Percentiles rank a stretch among this genome's conserved stretches.
phyloP scores from a whole-genome alignment of 2,888 invertebrate genomes.

The Agonopterix arenella region DNA sequence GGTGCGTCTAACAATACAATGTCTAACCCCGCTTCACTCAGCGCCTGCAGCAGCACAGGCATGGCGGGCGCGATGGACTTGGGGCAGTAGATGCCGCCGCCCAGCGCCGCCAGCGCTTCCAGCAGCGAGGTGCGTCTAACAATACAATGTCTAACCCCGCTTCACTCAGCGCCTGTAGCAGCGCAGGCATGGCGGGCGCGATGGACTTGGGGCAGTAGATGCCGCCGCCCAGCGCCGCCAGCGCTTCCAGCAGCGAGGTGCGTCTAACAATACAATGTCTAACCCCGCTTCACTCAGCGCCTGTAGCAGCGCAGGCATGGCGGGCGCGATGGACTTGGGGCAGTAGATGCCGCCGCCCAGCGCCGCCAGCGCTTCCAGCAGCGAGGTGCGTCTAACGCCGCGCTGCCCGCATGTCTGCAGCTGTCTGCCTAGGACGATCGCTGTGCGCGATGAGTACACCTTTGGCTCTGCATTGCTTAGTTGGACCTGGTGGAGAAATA shows the following conservation, averaged over 20 bases:
- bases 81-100: slow-evolving; percentile 35
- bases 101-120: slow-evolving; percentile 53
- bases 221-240: slow-evolving; percentile 46
- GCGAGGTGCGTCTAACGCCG: slow-evolving; percentile 29
- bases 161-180: slow-evolving; percentile 22
- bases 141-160: slow-evolving; percentile 16
- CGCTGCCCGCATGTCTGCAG: slow-evolving; percentile 22
- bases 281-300: slow-evolving; percentile 24
- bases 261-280: slow-evolving; percentile 13
- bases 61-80: slow-evolving; percentile 34
- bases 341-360: slow-evolving; percentile 38
- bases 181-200: slow-evolving; percentile 33
- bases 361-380: slow-evolving; percentile 54
- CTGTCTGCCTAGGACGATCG: slow-evolving; percentile 36
- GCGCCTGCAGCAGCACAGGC: slow-evolving; percentile 22
- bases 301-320: slow-evolving; percentile 26
- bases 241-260: slow-evolving; percentile 47
- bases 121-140: slow-evolving; percentile 38
- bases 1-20: slow-evolving; percentile 11
- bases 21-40: slow-evolving; percentile 25
- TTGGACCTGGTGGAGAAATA: slow-evolving; percentile 38
- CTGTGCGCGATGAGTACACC: slow-evolving; percentile 46
- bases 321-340: slow-evolving; percentile 32
- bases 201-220: slow-evolving; percentile 30
- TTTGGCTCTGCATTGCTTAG: slow-evolving; percentile 44